Base-by-base conservation (phyloP, 1,140 invertebrate species). In the Catajapyx aquilonaris region DNA sequence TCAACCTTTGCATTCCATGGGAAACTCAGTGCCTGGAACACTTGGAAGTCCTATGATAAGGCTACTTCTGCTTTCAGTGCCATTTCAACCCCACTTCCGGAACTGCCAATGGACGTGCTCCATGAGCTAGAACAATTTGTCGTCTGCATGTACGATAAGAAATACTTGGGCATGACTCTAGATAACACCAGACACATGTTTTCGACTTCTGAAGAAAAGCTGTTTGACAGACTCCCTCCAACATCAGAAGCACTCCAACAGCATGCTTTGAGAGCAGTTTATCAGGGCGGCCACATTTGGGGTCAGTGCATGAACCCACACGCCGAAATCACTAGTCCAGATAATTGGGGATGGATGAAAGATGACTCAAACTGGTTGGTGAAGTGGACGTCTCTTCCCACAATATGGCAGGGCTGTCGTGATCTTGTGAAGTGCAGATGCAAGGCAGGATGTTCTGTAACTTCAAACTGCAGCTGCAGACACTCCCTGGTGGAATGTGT, bases 21-120 rank as follows among this genome's bases (percentile, higher is more conserved):
- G n/a, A n/a, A n/a, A n/a, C n/a, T n/a, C 30, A 31, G 30, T 31
- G 30, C 30, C 18, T 31, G 30, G 30, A 31, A 31, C n/a, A n/a
- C n/a, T n/a, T n/a, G n/a, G n/a, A 31, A 31, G 15, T 15, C 13
- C 30, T 31, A 31, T 31, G 30, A 31, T 31, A 3, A 31, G 18
- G 30, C 18, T 15, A 31, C 30, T 31, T 31, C 3, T 31, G 30
- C 15, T 31, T 31, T 31, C n/a, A n/a, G n/a, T n/a, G n/a, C n/a
- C n/a, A n/a, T n/a, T n/a, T n/a, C n/a, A n/a, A n/a, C n/a, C n/a
- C n/a, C n/a, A n/a, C n/a, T n/a, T n/a, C n/a, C n/a, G n/a, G n/a
- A n/a, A n/a, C n/a, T n/a, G n/a, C n/a, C n/a, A n/a, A n/a, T n/a
- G n/a, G n/a, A n/a, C n/a, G n/a, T n/a, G n/a, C n/a, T n/a, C n/a